Conservation (phyloP, 1,140 invertebrate genomes). For the Tenebrio molitor region DNA sequence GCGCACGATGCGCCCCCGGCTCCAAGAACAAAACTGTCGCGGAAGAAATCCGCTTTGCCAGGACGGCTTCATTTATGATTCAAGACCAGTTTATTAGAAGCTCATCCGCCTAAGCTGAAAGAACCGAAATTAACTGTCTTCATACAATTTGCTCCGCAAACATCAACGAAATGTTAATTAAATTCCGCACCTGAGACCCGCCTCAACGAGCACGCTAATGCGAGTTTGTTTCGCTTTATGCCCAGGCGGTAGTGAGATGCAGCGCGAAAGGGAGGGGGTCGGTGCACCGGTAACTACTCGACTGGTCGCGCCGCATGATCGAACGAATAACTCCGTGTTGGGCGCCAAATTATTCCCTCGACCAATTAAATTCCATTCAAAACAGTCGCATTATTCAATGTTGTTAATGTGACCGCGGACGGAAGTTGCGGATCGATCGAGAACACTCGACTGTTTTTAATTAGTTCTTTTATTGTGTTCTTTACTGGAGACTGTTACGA, state of each 20-base stretch:
- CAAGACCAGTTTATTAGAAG: constrained; percentile 26
- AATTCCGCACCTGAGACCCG: constrained; percentile 12
- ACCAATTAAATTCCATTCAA: constrained; percentile 17
- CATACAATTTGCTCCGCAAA: constrained; percentile 3
- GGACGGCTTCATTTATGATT: constrained; percentile 34
- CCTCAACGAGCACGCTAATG: constrained; percentile 11
- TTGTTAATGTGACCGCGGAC: not conserved
- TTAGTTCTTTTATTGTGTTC: constrained; percentile 12
- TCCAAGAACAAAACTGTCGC: not conserved
- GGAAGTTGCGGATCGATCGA: not conserved
- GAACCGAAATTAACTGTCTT: constrained; percentile 31
- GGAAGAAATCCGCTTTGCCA: not conserved
- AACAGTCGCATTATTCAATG: not conserved
- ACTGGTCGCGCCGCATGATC: not conserved
- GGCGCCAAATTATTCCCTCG: not conserved
- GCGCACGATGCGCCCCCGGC: not conserved
- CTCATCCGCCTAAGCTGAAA: constrained; percentile 14
- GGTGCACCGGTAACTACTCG: no score
- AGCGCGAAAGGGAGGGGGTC: not conserved
- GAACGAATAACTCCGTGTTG: constrained; percentile 12
- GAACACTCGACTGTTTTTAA: constrained; percentile 4
- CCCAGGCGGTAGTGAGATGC: not conserved
- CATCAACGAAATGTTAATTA: constrained; percentile 31
- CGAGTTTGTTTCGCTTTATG: not conserved
- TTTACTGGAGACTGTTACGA: not conserved